These are phyloP conservation scores for Ashinkailepas kermadecensis DNA, from an alignment of 2,888 invertebrate species.

Conservation along the genomic window DNA sequence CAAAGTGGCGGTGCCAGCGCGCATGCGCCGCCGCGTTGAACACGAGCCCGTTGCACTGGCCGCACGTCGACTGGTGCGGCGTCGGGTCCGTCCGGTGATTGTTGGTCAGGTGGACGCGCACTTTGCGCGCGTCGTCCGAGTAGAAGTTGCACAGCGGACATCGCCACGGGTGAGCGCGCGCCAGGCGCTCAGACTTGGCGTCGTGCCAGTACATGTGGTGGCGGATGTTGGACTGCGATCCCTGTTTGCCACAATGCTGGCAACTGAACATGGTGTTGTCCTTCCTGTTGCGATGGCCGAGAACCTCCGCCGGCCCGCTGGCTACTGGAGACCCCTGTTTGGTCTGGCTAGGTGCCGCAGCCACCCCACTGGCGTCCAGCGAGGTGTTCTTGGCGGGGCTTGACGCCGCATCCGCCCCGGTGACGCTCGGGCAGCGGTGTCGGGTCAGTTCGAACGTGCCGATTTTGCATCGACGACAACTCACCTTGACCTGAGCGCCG, in stretches of 20 bases:
- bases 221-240: not conserved
- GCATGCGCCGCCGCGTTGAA: not conserved
- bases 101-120: not conserved
- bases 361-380: too few relatives aligned
- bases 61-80: not conserved
- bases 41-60: not conserved
- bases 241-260: not conserved
- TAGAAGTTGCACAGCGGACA: not conserved
- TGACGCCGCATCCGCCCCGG: too few relatives aligned
- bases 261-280: not conserved
- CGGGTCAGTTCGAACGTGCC: too few relatives aligned
- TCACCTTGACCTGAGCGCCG: too few relatives aligned
- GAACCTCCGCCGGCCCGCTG: too few relatives aligned
- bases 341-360: too few relatives aligned
- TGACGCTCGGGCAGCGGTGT: too few relatives aligned
- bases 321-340: too few relatives aligned
- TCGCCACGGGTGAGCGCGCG: not conserved
- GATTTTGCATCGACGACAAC: too few relatives aligned
- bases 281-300: too few relatives aligned
- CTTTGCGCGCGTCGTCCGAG: too few relatives aligned
- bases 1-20: not conserved
- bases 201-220: not conserved
- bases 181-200: not conserved
- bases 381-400: too few relatives aligned
- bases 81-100: not conserved